Base-by-base conservation (phyloP, 2,888 invertebrate genomes). In the Andrena haemorrhoa region DNA sequence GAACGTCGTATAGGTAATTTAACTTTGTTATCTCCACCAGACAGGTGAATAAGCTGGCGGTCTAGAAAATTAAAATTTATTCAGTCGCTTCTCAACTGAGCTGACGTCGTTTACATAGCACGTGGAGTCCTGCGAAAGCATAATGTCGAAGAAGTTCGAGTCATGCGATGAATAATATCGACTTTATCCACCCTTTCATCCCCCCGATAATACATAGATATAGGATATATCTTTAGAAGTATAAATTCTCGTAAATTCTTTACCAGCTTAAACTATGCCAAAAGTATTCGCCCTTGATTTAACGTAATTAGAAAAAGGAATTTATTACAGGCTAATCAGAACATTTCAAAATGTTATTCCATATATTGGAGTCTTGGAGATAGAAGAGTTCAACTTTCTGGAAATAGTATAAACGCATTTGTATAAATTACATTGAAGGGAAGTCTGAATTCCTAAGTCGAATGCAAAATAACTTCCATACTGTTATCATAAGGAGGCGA, bases 41-140 rank as follows among this genome's bases (percentile, higher is more conserved):
- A 65, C 58, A 65, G 79, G 58, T 33, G 79, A 75, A 65, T 60
- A 70, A 71, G 75, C 79, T 58, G n/a, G 47, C 47, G 33, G 64
- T 26, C 33, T 64, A 47, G 73, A 79, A 75, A 79, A 75, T 75
- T 70, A 79, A 75, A 79, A 79, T 79, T 79, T 75, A 75, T 79
- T 70, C 79, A 58, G 64, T 60, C 64, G 70, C 41, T 60, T 58
- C 79, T 41, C 20, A 51, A 23, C 2, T 65, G 58, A 26, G 58
- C 70, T 66, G 29, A 6, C 33, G n/a, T 7, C 58, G 31, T 26
- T 29, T 47, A 41, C 35, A 29, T 49, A 16, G 29, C 66, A 47
- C 31, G 47, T 56, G 56, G 56, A 12, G n/a, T 35, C 8, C n/a
- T 16, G 16, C 23, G 61, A 61, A 41, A 70, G 31, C 71, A 61